Evolutionary conservation across 2,113 vertebrate genomes (phyloP), one percentile per base, ranked within the genome.

Genomic region (Craseonycteris thonglongyai): DNA sequence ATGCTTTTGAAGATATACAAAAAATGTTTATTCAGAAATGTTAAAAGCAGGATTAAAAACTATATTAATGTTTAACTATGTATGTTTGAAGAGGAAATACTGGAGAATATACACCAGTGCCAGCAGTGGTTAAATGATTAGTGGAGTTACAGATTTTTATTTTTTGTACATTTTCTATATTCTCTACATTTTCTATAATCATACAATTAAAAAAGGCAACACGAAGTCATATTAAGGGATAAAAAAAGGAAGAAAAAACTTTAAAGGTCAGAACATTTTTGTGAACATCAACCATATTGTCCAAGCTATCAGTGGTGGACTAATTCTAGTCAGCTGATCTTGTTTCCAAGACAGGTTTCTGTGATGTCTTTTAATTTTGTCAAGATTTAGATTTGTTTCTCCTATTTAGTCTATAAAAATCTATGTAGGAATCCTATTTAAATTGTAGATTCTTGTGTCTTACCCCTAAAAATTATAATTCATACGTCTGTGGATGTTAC

Each of bases 281-380:
- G 7, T 82, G 59, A 88, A n/a, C n/a, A 28, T 74, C 72, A 47
- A 18, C 58, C 9, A 2, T 56, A 45, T 76, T 79, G 28, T 66
- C 21, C 51, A 83, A 90, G 81, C 68, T 12, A 47, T 92, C 54
- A 47, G 22, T 76, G 45, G 40, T 30, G 9, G 47, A 80, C 40
- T 63, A 45, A 74, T 51, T 65, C 10, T 65, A 40, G 40, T 61
- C 74, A 33, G 21, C 47, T 51, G 56, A 49, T 80, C 42, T 45
- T 89, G 11, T 82, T 83, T 87, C 33, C 33, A 92, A 89, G 38
- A 83, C 76, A 92, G 22, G 6, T 75, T 97, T 95, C 26, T 66
- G 47, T 83, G 69, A 24, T 74, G 18, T 58, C 51, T 42, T 86
- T 76, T 88, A 78, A 87, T 61, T 96, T 93, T 83, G 21, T 83